Base-by-base conservation (phyloP, 2,888 invertebrate genomes). In the Lasius platythorax region DNA sequence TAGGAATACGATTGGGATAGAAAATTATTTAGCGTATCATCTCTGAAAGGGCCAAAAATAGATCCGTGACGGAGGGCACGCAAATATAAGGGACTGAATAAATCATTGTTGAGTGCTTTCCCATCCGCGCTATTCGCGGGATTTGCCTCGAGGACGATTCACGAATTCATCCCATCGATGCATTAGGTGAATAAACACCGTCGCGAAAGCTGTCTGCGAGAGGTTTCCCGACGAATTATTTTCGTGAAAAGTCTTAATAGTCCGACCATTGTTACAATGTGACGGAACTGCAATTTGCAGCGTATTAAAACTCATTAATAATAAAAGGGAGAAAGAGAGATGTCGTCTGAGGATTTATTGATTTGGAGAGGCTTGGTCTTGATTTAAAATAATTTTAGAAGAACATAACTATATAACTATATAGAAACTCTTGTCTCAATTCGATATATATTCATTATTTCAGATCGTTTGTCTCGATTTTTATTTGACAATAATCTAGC, bases 11-110 rank as follows among this genome's bases (percentile, higher is more conserved):
- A 9, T 30, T 4, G n/a, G 37, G 50, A 0, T 18, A 28, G 56
- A 56, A 70, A 78, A 78, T 78, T 70, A 70, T 78, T 70, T 78
- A 28, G 56, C 78, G 30, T 78, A 58, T 70, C 40, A 28, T 73
- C 56, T 73, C 56, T 64, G 33, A 23, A 30, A 74, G 66, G n/a
- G 64, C 43, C 83, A 40, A 81, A 83, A 87, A 87, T 87, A 85
- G 76, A 83, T 72, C 30, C 73, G 37, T 46, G 68, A 66, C 78
- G 53, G 66, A 82, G 78, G 73, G 82, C 75, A 64, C 87, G 72
- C 23, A 43, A 23, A 76, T 18, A 78, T 58, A 85, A 85, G 82
- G 67, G 68, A 50, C 50, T 53, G 81, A 83, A 81, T 81, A 81
- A 85, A 83, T 85, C 66, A 73, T 46, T 56, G 75, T 28, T 23